Evolutionary conservation across 2,888 invertebrate genomes (phyloP), one percentile per base, ranked within the genome.

Genomic region (Spodoptera exigua): DNA sequence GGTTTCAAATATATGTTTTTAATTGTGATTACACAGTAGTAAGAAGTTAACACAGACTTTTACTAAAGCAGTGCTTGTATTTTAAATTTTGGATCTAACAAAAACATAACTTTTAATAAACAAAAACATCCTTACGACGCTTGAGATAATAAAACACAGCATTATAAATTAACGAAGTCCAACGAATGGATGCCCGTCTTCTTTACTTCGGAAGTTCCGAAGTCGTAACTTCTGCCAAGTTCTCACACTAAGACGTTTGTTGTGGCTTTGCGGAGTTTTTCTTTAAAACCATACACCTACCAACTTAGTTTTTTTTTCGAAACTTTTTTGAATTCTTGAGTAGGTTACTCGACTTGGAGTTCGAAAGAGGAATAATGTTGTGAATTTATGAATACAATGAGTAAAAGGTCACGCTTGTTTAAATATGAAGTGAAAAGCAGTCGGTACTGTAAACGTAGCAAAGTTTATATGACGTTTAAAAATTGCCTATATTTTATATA

Each of bases 321-420:
- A 36, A 46, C 55, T 76, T 77, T 76, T 76, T 75, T 64, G 52
- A 44, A 57, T 72, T 51, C 41, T 48, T 65, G 41, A 66, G 65
- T 68, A 60, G 76, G 63, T 61, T 14, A 27, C 27, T 27, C 27
- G 27, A 27, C 27, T 27, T 27, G 13, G 13, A 77, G 54, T 71
- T 67, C 36, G 13, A 39, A 47, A 61, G 55, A 41, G 37, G 45
- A 71, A 61, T 52, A 46, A 45, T 61, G 41, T 67, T 75, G 44
- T 13, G 62, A 78, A 68, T 74, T 61, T 40, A 71, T 65, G 52
- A 75, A 77, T 70, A n/a, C n/a, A n/a, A n/a, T n/a, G n/a, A n/a
- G n/a, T n/a, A n/a, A n/a, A n/a, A n/a, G n/a, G n/a, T n/a, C n/a
- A n/a, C n/a, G n/a, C n/a, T n/a, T n/a, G n/a, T n/a, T n/a, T n/a